Evolutionary conservation across 2,113 vertebrate genomes (phyloP).

Genomic region (Chloroceryle aenea): DNA sequence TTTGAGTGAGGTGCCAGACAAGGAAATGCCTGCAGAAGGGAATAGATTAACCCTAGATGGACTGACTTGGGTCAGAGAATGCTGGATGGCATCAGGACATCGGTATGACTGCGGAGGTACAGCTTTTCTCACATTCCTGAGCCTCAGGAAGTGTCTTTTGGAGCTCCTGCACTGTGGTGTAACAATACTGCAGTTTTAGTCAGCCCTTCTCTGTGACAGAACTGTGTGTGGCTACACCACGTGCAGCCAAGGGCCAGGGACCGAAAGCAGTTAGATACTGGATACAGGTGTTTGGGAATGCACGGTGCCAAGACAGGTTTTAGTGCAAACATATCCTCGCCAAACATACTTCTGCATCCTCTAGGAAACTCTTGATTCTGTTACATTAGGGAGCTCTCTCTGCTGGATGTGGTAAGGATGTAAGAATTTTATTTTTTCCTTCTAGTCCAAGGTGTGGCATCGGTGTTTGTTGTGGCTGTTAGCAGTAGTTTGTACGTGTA

Average conservation of each 20-base stretch:
- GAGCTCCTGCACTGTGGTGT: not conserved
- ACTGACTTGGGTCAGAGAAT: not conserved
- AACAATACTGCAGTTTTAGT: not conserved
- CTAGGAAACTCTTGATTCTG: not conserved
- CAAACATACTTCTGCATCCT: not conserved
- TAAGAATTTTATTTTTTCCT: not conserved
- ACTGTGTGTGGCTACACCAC: not conserved
- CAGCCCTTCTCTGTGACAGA: not conserved
- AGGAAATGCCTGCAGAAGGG: not conserved
- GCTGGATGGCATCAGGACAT: not conserved
- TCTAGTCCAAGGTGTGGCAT: not conserved
- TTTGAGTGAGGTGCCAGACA: not conserved
- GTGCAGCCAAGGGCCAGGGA: not conserved
- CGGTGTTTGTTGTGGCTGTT: not conserved
- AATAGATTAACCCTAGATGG: not conserved
- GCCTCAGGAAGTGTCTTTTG: not conserved
- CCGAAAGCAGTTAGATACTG: not conserved
- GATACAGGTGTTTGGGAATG: not conserved
- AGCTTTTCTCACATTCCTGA: not conserved
- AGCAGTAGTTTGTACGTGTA: not conserved
- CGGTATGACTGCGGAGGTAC: not conserved
- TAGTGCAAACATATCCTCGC: not conserved
- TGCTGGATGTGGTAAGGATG: not conserved
- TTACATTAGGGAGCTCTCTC: not conserved
- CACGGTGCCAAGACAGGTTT: not conserved